Base-by-base conservation (phyloP, 2,113 vertebrate genomes). In the Thryonomys swinderianus region DNA sequence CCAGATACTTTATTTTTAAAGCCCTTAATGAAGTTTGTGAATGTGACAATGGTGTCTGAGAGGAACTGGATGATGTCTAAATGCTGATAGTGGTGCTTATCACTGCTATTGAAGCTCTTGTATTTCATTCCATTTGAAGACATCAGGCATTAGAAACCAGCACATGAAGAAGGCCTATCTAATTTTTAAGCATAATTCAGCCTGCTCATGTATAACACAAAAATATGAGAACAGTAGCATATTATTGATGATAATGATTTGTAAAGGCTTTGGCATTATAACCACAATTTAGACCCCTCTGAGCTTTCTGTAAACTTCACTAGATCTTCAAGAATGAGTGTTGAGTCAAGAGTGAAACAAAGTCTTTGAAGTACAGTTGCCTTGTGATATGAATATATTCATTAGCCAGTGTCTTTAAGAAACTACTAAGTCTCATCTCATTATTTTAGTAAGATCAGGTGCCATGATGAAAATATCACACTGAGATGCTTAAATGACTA, bases 11-110 rank as follows among this genome's bases (percentile, higher is more conserved):
- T 94, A 55, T 92, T 95, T 97, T 95, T 84, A 90, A 87, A 93
- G 67, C 59, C 59, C 89, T 83, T 93, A 95, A 97, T 93, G 85
- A 97, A 96, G 97, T 97, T 94, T 86, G 37, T 90, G 62, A 97
- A 57, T 53, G 92, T 1, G 37, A 94, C 76, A 85, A n/a, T 57
- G 95, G 74, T 42, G n/a, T 8, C 53, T 90, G 71, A 88, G 93
- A 62, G 25, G 83, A 89, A 62, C 45, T 78, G 80, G 92, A 34
- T 93, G 53, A 81, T 94, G 73, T 69, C 86, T 96, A 59, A 95
- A 95, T 40, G 94, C 85, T 93, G 93, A 71, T 94, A 62, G 32
- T 79, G 37, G 7, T 93, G 80, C 92, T 94, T 93, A 66, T 90
- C 88, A 57, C 45, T 88, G 74, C 57, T 73, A 73, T 14, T 1